Evolutionary conservation across 2,113 vertebrate genomes (phyloP), one percentile per base, ranked within the genome.

Genomic region (Xiphophorus maculatus): DNA sequence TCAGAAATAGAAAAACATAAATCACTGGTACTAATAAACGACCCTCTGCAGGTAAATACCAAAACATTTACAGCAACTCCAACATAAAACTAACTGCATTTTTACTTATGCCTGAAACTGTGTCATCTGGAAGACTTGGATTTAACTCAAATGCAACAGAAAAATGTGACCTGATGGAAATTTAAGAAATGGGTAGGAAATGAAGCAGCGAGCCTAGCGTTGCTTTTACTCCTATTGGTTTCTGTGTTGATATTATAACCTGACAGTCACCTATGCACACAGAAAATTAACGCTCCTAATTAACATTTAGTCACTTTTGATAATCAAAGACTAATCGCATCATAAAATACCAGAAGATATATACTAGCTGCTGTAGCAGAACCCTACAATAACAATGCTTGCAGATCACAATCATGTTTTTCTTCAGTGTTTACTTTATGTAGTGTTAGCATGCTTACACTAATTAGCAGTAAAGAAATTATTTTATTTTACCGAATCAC

Each of bases 101-200:
- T 54, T 12, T 30, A 32, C 3, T 22, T 30, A 35, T 28, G 65
- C 61, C 42, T 30, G 70, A 58, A 65, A 35, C 68, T 4, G 66
- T 17, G 44, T 66, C 40, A 58, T 48, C 28, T 73, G 77, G 87
- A 89, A 89, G 84, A 89, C 70, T 64, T 63, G 74, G 72, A 87
- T 81, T 82, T 7, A 51, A 62, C 66, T 40, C 66, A 51, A 70
- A 79, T 60, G 13, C 58, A 60, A 32, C 73, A 48, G 22, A 27
- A 13, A 22, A 40, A 63, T 15, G 19, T n/a, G 40, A 14, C 15
- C 7, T 4, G 4, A 40, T 29, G 68, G 27, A 42, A 11, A 40
- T n/a, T 19, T 27, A 27, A 68, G 1, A 3, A 25, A 8, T 4
- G 30, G 8, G 28, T 15, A 3, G 6, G 1, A 12, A 10, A 37